These are phyloP conservation scores for Diarsia rubi DNA, from an alignment of 2,888 invertebrate genomes.

Conservation along the genomic window DNA sequence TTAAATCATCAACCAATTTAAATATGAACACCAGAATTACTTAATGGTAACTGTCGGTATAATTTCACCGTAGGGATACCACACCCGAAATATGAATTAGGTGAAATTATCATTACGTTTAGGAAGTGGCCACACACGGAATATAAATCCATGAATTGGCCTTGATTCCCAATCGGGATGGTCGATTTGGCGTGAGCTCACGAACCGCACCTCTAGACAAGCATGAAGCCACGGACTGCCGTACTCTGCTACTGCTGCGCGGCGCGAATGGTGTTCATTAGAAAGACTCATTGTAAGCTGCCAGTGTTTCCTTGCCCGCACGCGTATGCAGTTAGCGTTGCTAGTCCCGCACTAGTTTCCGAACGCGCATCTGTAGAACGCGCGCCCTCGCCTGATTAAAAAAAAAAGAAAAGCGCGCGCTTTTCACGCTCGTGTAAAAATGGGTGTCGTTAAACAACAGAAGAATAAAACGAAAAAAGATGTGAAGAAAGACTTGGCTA, in stretches of 20 bases:
- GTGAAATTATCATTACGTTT: slow-evolving; percentile 84
- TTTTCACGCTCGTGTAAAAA: slow-evolving; percentile 75
- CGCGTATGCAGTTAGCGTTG: slow-evolving; percentile 88
- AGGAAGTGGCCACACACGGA: slow-evolving; percentile 82
- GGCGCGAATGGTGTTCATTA: slow-evolving; percentile 74
- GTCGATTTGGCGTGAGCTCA: slow-evolving; percentile 87
- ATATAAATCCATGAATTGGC: slow-evolving; percentile 86
- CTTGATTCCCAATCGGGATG: slow-evolving; percentile 89
- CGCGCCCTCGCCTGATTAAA: slow-evolving; percentile 75
- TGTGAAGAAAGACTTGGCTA: slow-evolving; percentile 76
- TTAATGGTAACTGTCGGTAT: slow-evolving; percentile 54
- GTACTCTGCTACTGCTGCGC: slow-evolving; percentile 73
- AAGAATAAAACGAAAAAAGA: slow-evolving; percentile 82
- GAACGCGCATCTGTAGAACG: slow-evolving; percentile 86
- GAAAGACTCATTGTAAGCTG: slow-evolving; percentile 76
- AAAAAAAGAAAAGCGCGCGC: slow-evolving; percentile 71
- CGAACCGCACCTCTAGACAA: slow-evolving; percentile 77
- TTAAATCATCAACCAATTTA: slow-evolving; percentile 33
- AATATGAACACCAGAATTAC: slow-evolving; percentile 19
- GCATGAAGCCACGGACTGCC: slow-evolving; percentile 67
- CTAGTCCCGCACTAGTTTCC: slow-evolving; percentile 88
- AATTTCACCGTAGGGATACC: slow-evolving; percentile 74
- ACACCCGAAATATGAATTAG: slow-evolving; percentile 83
- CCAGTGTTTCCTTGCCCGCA: slow-evolving; percentile 84
- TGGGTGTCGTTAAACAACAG: slow-evolving; percentile 87